Conservation (phyloP, 2,113 vertebrate species). For the Sitta europaea region DNA sequence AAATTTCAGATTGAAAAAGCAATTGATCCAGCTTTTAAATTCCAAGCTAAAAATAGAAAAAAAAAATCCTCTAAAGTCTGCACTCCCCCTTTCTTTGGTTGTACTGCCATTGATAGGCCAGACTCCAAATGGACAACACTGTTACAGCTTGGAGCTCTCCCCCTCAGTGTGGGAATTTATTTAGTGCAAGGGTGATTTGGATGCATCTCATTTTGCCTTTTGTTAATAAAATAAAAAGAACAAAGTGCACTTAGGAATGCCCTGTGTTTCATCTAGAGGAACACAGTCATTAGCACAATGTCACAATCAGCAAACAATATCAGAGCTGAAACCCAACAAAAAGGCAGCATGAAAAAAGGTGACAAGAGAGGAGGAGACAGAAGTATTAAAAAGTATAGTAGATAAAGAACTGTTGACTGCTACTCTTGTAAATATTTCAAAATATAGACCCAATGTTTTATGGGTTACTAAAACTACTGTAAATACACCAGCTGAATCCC, state of each 20-base stretch:
- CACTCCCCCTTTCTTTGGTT: rapidly evolving
- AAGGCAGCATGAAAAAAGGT: background rate
- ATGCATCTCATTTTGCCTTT: background rate
- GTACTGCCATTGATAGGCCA: background rate
- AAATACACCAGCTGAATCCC: conserved; percentile 61
- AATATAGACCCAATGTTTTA: conserved; percentile 1
- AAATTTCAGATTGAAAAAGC: background rate
- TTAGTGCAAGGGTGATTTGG: background rate
- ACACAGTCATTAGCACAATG: background rate
- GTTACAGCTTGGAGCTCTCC: background rate
- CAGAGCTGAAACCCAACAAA: background rate
- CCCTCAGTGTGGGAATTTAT: background rate
- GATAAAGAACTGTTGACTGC: conserved; percentile 36
- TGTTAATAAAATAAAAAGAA: background rate
- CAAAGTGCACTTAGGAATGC: background rate
- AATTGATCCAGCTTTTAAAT: background rate
- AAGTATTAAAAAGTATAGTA: conserved; percentile 23
- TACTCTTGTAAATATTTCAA: conserved; percentile 31
- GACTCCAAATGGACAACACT: background rate
- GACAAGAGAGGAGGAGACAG: background rate
- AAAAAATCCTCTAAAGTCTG: background rate
- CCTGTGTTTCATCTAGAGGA: background rate
- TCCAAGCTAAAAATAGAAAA: background rate
- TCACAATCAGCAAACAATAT: background rate
- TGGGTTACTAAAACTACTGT: conserved; percentile 61